These are phyloP conservation scores for Schizopygopsis malacanthus DNA, from an alignment of 2,797 vertebrate species.

Conservation along the genomic window DNA sequence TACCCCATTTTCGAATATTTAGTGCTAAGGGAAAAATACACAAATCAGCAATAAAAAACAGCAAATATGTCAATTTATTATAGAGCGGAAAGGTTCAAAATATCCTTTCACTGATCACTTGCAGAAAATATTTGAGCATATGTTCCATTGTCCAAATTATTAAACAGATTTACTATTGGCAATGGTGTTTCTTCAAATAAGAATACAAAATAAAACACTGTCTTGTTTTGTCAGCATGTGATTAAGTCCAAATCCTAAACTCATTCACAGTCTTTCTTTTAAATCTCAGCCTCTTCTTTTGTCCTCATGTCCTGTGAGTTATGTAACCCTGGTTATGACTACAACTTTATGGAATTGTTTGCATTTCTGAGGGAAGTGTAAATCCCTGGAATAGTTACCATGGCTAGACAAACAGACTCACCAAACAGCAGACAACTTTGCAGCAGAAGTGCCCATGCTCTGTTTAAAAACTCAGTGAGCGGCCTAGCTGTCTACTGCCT, in stretches of 20 bases:
- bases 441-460: not conserved
- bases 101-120: not conserved
- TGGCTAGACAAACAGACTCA: slow-evolving; percentile 43
- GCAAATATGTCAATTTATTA: not conserved
- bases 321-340: slow-evolving; percentile 59
- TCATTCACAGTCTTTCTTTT: not conserved
- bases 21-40: not conserved
- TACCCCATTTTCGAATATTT: not conserved
- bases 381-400: slow-evolving; percentile 55
- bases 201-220: not conserved
- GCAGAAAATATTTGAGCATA: not conserved
- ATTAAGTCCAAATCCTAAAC: not conserved
- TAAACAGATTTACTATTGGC: not conserved
- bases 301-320: slow-evolving; percentile 63
- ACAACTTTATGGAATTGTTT: slow-evolving; percentile 50
- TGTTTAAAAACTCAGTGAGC: not conserved
- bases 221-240: not conserved
- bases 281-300: slow-evolving; percentile 12
- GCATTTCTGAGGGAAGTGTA: slow-evolving; percentile 61
- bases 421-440: slow-evolving; percentile 32
- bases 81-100: not conserved
- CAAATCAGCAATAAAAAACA: not conserved
- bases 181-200: not conserved
- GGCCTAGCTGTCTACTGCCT: not conserved
- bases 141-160: not conserved